These are phyloP conservation scores for Platypus cylindrus DNA, from an alignment of 2,888 invertebrate genomes.

Conservation along the genomic window DNA sequence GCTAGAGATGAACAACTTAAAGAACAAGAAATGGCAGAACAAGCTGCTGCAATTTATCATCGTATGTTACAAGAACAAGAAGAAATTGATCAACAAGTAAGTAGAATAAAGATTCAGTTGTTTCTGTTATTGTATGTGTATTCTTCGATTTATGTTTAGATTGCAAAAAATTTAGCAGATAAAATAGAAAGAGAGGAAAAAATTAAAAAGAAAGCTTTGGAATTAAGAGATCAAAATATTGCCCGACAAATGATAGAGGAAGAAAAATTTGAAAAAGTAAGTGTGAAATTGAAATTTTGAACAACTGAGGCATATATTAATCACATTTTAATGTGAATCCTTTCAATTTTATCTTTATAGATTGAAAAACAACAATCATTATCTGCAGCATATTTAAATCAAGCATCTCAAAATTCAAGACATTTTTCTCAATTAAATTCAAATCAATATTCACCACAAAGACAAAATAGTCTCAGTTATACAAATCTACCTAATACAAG, in stretches of 20 bases:
- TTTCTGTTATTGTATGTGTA: no score
- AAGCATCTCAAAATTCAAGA: conserved; percentile 22
- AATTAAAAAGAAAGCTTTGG: conserved; percentile 38
- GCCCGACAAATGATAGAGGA: conserved; percentile 41
- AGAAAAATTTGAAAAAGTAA: conserved; percentile 22
- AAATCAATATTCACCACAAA: conserved; percentile 23
- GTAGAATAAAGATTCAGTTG: no score
- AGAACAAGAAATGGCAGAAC: conserved; percentile 51
- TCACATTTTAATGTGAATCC: conserved; percentile 17
- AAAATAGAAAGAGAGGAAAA: conserved; percentile 47
- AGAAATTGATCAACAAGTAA: conserved; percentile 49
- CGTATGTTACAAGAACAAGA: conserved; percentile 53
- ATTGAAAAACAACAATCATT: conserved; percentile 12
- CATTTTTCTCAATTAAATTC: conserved; percentile 18
- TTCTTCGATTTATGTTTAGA: conserved; percentile 6
- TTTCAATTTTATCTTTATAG: no score
- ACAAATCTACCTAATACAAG: conserved; percentile 22
- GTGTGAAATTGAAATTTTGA: conserved; percentile 3
- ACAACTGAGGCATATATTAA: neutral
- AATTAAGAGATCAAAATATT: conserved; percentile 41
- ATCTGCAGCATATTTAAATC: conserved; percentile 6
- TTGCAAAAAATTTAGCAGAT: conserved; percentile 52
- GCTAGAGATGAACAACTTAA: conserved; percentile 61
- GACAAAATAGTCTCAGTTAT: conserved; percentile 24
- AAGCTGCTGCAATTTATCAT: conserved; percentile 47